Base-by-base conservation (phyloP, 1,140 invertebrate species). In the Magallana ariakensis region DNA sequence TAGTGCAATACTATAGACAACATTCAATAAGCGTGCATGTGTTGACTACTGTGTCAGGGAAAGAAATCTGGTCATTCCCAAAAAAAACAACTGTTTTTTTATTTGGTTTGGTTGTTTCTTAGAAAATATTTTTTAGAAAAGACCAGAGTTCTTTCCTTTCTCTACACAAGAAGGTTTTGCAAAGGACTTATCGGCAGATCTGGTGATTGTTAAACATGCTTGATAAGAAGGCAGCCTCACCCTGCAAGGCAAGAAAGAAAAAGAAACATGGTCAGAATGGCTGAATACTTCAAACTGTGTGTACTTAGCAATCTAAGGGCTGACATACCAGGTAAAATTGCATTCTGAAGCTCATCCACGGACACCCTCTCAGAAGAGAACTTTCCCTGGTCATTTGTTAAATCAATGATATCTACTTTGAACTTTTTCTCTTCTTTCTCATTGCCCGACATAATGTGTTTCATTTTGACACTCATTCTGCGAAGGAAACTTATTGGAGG, bases 381-480 rank as follows among this genome's bases (percentile, higher is more conserved):
- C 57, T 91, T 92, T 54, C 83, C 84, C 11, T 87, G 58, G 66
- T 85, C 92, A 19, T 84, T 84, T 22, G 88, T 91, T 54, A 93
- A 82, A 86, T 93, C 92, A 80, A 92, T 15, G 54, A 92, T 88
- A 56, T 92, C 90, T 46, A 91, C 82, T 83, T 87, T 91, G 54
- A 81, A 82, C 22, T 80, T 80, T 3, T 89, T 82, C n/a, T 91
- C 88, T 58, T 92, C 91, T 57, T 89, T 83, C 11, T 91, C 88
- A 16, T 85, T 86, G 58, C 81, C 83, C 33, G 62, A 66, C 16
- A 89, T 83, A 84, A 90, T 87, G 56, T 85, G 80, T 84, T 90
- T 89, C 8, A 93, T 86, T 85, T 92, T 92, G 6, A 89, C 85
- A 89, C 92, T 93, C 87, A 93, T 92, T 80, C 91, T 84, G 1